Percentiles rank a stretch among this genome's conserved stretches.
Evolutionary conservation across 2,888 invertebrate species (phyloP).

Genomic region (Dexiosoma caninum): DNA sequence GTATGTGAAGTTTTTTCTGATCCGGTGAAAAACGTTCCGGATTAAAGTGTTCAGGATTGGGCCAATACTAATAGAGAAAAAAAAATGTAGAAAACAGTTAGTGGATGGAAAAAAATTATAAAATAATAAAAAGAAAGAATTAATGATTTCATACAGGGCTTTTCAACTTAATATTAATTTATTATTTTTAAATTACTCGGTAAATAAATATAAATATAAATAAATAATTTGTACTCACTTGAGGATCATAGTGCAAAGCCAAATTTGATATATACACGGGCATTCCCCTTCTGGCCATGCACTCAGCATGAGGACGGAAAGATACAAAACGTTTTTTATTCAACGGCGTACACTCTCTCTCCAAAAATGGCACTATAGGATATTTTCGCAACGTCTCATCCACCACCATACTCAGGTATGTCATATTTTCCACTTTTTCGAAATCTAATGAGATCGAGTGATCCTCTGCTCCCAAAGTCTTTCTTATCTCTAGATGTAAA

Average conservation of each 20-base stretch:
- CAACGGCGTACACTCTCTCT: slow-evolving; percentile 74
- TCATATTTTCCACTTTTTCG: slow-evolving; percentile 76
- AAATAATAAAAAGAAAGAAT: too few species aligned
- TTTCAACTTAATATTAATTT: too few species aligned
- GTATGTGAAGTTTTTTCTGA: slow-evolving; percentile 70
- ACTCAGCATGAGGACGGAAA: slow-evolving; percentile 74
- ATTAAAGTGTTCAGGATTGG: slow-evolving; percentile 74
- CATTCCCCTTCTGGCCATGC: slow-evolving; percentile 73
- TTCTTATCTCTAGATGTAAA: slow-evolving; percentile 77
- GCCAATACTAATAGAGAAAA: slow-evolving; percentile 71
- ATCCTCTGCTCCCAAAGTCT: slow-evolving; percentile 66
- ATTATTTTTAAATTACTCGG: too few species aligned
- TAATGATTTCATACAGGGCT: too few species aligned
- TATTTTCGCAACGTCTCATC: slow-evolving; percentile 76
- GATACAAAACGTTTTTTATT: slow-evolving; percentile 73
- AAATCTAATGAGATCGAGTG: slow-evolving; percentile 72
- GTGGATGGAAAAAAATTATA: too few species aligned
- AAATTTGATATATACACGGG: slow-evolving; percentile 76
- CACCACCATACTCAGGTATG: slow-evolving; percentile 78
- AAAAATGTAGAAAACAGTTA: too few species aligned
- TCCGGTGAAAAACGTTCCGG: slow-evolving; percentile 74
- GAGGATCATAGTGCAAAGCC: slow-evolving; percentile 75
- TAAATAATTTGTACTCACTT: slow-evolving; percentile 71
- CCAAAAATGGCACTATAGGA: slow-evolving; percentile 76
- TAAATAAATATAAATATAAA: too few species aligned